Percentiles rank a stretch among this genome's conserved stretches.
Conservation (phyloP, 2,797 vertebrate genomes). For the Hippoglossus hippoglossus region DNA sequence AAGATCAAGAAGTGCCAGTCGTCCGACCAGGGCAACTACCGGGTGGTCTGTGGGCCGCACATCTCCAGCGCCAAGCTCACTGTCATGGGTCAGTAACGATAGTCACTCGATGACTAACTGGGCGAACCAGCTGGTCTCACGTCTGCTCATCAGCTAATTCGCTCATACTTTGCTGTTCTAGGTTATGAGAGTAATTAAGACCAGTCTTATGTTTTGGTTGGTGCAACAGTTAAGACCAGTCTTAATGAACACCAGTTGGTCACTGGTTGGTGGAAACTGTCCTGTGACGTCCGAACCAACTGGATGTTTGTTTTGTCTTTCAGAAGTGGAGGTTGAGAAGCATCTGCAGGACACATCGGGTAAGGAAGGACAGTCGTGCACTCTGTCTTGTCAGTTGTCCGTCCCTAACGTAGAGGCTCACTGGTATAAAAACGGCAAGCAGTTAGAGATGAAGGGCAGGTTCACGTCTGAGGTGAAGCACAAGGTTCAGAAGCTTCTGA, state of each 20-base stretch:
- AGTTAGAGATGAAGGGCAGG: constrained; percentile 90
- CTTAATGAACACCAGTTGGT: no score
- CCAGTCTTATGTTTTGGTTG: no score
- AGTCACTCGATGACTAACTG: background rate
- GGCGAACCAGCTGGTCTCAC: no score
- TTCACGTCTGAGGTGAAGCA: constrained; percentile 91
- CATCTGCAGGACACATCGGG: constrained; percentile 92
- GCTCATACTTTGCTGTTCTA: no score
- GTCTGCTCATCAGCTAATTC: no score
- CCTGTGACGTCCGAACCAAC: background rate
- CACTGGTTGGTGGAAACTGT: background rate
- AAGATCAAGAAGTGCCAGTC: constrained; percentile 90
- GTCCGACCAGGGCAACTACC: constrained; percentile 95
- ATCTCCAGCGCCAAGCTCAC: constrained; percentile 96
- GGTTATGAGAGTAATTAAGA: no score
- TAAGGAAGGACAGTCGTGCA: constrained; percentile 94
- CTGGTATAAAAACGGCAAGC: constrained; percentile 93
- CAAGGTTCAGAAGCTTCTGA: constrained; percentile 94
- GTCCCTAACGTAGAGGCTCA: constrained; percentile 92
- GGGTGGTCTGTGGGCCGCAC: constrained; percentile 97
- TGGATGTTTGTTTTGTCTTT: constrained; percentile 46
- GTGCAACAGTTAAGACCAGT: no score
- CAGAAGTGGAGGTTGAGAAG: constrained; percentile 93
- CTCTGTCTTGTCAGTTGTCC: constrained; percentile 94
- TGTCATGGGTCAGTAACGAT: constrained; percentile 88